phyloP scores from a whole-genome alignment of 1,140 invertebrate genomes.

The Drosophila paulistorum region DNA sequence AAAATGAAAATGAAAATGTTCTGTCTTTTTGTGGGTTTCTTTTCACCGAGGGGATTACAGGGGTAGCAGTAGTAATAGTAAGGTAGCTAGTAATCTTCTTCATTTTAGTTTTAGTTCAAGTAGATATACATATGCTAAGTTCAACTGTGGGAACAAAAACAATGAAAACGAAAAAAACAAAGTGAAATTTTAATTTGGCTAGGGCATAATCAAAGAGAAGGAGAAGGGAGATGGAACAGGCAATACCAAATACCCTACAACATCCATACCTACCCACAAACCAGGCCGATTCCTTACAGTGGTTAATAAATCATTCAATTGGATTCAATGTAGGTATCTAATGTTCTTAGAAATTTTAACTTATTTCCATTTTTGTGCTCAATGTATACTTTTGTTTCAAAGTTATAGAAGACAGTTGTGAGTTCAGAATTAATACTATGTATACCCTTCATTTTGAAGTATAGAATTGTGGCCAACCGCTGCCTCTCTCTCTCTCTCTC shows the following conservation, averaged over 20 bases:
- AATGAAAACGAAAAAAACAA: constrained; percentile 10
- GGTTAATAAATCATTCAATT: too few species aligned
- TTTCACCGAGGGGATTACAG: not conserved
- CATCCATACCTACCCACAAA: too few species aligned
- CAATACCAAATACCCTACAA: too few species aligned
- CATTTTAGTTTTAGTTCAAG: constrained; percentile 10
- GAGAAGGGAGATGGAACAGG: too few species aligned
- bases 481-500: not conserved
- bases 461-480: not conserved
- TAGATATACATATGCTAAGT: constrained; percentile 18
- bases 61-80: constrained; percentile 7
- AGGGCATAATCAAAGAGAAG: constrained; percentile 12
- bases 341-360: too few species aligned
- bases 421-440: too few species aligned
- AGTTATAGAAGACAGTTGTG: too few species aligned
- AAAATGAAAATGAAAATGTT: constrained; percentile 29
- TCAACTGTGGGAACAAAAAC: constrained; percentile 43
- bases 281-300: too few species aligned
- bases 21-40: constrained; percentile 7
- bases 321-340: too few species aligned
- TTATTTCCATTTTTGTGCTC: too few species aligned
- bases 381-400: too few species aligned
- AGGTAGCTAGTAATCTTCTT: not conserved
- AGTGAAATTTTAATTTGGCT: constrained; percentile 37
- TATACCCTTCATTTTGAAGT: not conserved